These are phyloP conservation scores for Mimas tiliae DNA, from an alignment of 2,888 invertebrate species.

Conservation along the genomic window DNA sequence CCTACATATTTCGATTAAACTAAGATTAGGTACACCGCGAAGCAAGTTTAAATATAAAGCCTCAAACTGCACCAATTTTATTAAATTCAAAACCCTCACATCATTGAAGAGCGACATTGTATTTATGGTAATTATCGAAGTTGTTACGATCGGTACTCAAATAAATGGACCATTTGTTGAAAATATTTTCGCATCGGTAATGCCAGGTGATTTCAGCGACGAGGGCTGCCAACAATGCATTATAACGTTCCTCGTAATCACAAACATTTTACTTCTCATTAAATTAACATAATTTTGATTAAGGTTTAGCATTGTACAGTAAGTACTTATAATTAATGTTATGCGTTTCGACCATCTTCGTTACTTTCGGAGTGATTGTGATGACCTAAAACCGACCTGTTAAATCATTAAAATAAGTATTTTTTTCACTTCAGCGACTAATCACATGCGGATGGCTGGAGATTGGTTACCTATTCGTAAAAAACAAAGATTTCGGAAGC, in stretches of 20 bases:
- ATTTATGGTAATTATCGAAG: constrained; percentile 73
- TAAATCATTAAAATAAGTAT: too few relatives aligned
- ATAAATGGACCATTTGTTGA: constrained; percentile 78
- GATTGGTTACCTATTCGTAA: too few relatives aligned
- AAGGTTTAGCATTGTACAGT: constrained; percentile 58
- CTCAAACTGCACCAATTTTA: background rate
- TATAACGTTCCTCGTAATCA: constrained; percentile 77
- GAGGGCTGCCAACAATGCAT: constrained; percentile 73
- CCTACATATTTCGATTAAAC: too few relatives aligned
- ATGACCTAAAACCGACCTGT: too few relatives aligned
- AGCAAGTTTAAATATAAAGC: background rate
- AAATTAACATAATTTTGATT: constrained; percentile 76
- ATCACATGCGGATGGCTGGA: too few relatives aligned
- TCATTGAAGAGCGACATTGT: constrained; percentile 43
- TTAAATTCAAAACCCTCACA: background rate
- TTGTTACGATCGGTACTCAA: constrained; percentile 73
- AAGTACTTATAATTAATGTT: constrained; percentile 25
- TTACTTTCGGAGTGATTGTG: too few relatives aligned
- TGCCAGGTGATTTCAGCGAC: constrained; percentile 77
- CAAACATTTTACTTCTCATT: constrained; percentile 77
- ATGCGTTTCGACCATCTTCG: background rate
- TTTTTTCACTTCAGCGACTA: too few relatives aligned
- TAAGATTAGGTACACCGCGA: background rate
- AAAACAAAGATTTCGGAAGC: too few relatives aligned
- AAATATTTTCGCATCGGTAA: constrained; percentile 78